Evolutionary conservation across 1,140 invertebrate genomes (phyloP).

Genomic region (Bombus confusus): DNA sequence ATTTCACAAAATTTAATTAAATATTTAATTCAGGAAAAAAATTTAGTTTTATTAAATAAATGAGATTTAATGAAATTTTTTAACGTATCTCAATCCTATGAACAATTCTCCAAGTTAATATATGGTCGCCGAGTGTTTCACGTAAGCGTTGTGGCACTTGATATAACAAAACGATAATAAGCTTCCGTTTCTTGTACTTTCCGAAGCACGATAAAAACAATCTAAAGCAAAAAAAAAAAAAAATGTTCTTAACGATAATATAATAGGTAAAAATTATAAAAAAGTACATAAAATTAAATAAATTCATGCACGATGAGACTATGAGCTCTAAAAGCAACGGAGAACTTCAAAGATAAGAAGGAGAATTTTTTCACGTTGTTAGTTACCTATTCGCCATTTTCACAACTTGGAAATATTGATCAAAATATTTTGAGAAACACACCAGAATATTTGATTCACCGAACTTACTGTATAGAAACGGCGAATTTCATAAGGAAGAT

Average conservation of each 20-base stretch:
- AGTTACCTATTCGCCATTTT: constrained; percentile 45
- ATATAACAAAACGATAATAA: background rate
- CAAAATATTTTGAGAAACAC: constrained; percentile 30
- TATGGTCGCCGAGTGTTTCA: background rate
- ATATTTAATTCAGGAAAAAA: background rate
- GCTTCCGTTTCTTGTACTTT: background rate
- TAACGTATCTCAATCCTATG: background rate
- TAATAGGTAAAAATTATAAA: background rate
- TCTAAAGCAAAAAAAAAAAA: background rate
- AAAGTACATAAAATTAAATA: background rate
- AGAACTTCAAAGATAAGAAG: background rate
- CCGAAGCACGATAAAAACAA: background rate
- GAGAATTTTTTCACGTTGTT: background rate
- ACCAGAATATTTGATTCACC: constrained; percentile 55
- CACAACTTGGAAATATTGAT: constrained; percentile 10
- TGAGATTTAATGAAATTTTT: background rate
- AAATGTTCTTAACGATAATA: background rate
- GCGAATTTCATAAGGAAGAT: constrained; percentile 54
- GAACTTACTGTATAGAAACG: constrained; percentile 57
- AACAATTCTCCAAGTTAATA: background rate
- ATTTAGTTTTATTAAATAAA: background rate
- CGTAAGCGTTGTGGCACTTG: background rate
- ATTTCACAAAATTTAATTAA: too few species aligned
- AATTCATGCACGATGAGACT: constrained; percentile 1
- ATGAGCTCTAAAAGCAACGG: background rate